Evolutionary conservation across 2,797 vertebrate species (phyloP), one percentile per base, ranked within the genome.

Genomic region (Alectoris magna): DNA sequence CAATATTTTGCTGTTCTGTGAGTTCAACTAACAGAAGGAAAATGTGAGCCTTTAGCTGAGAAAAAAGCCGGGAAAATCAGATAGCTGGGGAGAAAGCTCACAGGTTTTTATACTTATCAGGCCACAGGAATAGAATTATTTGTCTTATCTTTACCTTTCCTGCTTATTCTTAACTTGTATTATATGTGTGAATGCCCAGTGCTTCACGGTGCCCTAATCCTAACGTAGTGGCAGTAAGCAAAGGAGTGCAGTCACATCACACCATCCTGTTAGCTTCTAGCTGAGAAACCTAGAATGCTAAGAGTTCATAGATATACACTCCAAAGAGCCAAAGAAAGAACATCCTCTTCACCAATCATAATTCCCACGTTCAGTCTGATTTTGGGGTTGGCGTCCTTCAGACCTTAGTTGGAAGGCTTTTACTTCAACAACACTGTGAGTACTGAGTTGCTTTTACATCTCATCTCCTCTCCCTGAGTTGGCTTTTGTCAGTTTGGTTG

Each of bases 401-500:
- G 59, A 72, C 44, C 64, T 68, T 48, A 8, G 67, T 51, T 51
- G 14, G 36, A 90, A 87, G 63, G 60, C 26, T 82, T 78, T 84
- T 73, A 75, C 76, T 55, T 91, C 87, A n/a, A 82, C 56, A 68
- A 58, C 63, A 5, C 41, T 41, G 59, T 0, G 0, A 66, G 56
- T 27, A 58, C 64, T 3, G 34, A 92, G 76, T 59, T 81, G 83
- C 83, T 91, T 93, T 95, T 95, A 94, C 87, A 84, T 88, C 93
- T 93, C 87, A 59, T 71, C 59, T 88, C 60, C 71, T 90, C 83
- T 93, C 85, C 87, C 87, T 11, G 0, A 55, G 74, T 84, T 1
- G 34, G 93, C 87, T 96, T 96, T 93, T 94, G 89, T 95, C 96
- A 71, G 95, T 72, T 94, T 38, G 24, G 89, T 92, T 93, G 89